Evolutionary conservation across 2,113 vertebrate species (phyloP).

Genomic region (Leptosomus discolor): DNA sequence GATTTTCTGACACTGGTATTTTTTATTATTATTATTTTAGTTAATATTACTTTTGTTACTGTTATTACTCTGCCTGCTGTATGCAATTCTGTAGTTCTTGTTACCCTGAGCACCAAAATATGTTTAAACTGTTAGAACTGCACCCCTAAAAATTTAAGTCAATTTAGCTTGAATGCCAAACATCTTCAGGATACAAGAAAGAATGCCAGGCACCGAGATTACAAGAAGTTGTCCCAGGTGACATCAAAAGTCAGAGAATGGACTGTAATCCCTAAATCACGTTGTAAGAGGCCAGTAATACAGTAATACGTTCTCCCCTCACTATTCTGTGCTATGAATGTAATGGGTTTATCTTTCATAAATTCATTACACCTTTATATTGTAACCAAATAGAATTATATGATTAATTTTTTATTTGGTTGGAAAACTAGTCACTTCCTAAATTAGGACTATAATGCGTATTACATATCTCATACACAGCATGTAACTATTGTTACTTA

Average conservation of each 20-base stretch:
- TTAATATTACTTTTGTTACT: not conserved
- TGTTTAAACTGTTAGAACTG: not conserved
- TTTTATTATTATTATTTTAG: too few relatives aligned
- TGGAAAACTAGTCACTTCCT: not conserved
- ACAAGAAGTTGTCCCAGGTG: not conserved
- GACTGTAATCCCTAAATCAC: not conserved
- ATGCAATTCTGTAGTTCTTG: not conserved
- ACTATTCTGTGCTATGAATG: not conserved
- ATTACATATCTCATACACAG: not conserved
- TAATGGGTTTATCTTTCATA: not conserved
- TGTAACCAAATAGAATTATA: not conserved
- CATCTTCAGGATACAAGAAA: not conserved
- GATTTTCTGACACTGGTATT: not conserved
- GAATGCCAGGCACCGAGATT: not conserved
- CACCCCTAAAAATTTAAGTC: not conserved
- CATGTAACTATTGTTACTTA: not conserved
- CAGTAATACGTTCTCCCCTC: not conserved
- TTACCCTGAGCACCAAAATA: not conserved
- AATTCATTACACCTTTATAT: not conserved
- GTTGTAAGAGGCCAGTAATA: not conserved
- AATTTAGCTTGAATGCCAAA: not conserved
- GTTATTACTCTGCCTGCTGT: not conserved
- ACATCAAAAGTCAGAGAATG: not conserved
- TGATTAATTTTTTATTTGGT: not conserved
- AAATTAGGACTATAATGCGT: not conserved